These are phyloP conservation scores for Autographa pulchrina DNA, from an alignment of 2,888 invertebrate species.

Conservation along the genomic window DNA sequence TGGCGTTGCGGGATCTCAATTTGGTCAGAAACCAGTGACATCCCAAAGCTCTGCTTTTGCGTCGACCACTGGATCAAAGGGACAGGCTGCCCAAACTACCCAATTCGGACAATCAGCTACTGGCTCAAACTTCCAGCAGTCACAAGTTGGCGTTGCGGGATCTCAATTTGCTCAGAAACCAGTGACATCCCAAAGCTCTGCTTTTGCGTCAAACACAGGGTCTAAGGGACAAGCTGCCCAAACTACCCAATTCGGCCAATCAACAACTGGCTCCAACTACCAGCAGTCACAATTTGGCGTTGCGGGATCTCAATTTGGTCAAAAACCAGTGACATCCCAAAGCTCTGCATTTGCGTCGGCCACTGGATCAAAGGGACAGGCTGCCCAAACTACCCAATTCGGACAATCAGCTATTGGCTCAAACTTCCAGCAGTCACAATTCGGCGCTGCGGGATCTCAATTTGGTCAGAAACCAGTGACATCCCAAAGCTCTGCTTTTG, in stretches of 20 bases:
- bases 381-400: slow-evolving; percentile 31
- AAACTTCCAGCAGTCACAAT: slow-evolving; percentile 11
- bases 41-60: slow-evolving; percentile 21
- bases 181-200: slow-evolving; percentile 20
- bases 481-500: too few relatives aligned
- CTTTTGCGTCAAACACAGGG: slow-evolving; percentile 17
- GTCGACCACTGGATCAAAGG: slow-evolving; percentile 25
- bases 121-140: slow-evolving; percentile 45
- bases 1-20: slow-evolving; percentile 7
- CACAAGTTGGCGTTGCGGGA: slow-evolving; percentile 15
- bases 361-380: slow-evolving; percentile 20
- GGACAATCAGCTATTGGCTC: slow-evolving; percentile 12
- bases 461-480: too few relatives aligned
- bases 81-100: slow-evolving; percentile 24
- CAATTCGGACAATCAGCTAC: slow-evolving; percentile 31
- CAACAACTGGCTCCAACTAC: slow-evolving; percentile 40
- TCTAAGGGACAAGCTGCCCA: slow-evolving; percentile 26
- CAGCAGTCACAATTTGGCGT: slow-evolving; percentile 35
- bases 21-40: slow-evolving; percentile 22
- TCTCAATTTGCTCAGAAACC: slow-evolving; percentile 25
- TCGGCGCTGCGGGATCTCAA: too few relatives aligned
- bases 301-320: slow-evolving; percentile 12
- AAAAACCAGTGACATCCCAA: slow-evolving; percentile 21
- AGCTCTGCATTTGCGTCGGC: slow-evolving; percentile 23
- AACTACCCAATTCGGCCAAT: slow-evolving; percentile 25